Conservation (phyloP, 2,113 vertebrate genomes). For the Nannospalax galili region DNA sequence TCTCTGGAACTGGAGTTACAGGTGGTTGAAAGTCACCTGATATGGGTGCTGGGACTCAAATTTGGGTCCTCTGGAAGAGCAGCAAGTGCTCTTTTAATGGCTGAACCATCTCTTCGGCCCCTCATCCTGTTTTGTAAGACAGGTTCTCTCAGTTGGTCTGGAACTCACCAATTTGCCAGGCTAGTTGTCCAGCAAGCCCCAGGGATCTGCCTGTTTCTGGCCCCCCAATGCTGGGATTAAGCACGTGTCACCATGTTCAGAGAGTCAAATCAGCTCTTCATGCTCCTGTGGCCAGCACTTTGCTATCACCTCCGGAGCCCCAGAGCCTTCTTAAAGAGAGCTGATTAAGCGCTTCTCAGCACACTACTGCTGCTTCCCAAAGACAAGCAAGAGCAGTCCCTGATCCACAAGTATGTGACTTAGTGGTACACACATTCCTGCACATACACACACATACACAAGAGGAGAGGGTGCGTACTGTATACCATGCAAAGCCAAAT, state of each 20-base stretch:
- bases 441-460: too few species aligned
- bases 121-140: neutral
- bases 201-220: neutral
- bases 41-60: too few species aligned
- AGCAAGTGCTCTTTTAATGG: too few species aligned
- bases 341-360: too few species aligned
- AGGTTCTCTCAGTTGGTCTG: neutral
- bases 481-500: neutral
- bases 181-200: neutral
- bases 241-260: neutral
- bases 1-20: too few species aligned
- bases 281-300: neutral
- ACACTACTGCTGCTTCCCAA: neutral
- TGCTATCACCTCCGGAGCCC: neutral
- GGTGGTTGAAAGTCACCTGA: too few species aligned
- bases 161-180: neutral
- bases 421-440: neutral
- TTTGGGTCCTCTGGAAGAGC: too few species aligned
- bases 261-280: neutral
- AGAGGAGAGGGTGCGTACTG: neutral
- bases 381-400: neutral
- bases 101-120: too few species aligned
- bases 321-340: neutral
- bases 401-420: neutral
- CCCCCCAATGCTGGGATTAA: neutral